Percentiles rank a stretch among this genome's conserved stretches.
Conservation (phyloP, 2,888 invertebrate genomes). For the Dione vanillae region DNA sequence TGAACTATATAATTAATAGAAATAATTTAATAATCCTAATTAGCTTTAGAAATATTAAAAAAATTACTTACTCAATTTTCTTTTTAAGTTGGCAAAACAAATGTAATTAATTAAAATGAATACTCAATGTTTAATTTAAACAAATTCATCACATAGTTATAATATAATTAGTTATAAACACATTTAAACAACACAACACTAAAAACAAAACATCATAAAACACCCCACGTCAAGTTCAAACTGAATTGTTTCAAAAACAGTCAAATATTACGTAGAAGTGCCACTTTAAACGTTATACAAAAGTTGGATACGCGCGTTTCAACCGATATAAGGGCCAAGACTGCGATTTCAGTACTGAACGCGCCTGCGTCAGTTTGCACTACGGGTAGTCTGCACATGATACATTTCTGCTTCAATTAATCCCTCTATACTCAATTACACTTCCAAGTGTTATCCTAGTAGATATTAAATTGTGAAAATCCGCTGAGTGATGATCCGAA, state of each 20-base stretch:
- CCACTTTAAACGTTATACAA: constrained; percentile 23
- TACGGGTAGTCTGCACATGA: constrained; percentile 72
- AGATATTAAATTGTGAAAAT: constrained; percentile 37
- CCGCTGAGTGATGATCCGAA: constrained; percentile 13
- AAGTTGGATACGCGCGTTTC: constrained; percentile 58
- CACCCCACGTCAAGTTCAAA: constrained; percentile 27
- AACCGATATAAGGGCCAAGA: constrained; percentile 67
- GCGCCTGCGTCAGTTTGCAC: constrained; percentile 80
- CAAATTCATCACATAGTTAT: constrained; percentile 48
- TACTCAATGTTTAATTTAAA: constrained; percentile 53
- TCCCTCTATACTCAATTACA: constrained; percentile 79
- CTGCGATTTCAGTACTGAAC: constrained; percentile 68
- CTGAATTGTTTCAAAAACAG: constrained; percentile 36
- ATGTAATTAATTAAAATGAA: constrained; percentile 33
- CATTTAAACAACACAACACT: constrained; percentile 52
- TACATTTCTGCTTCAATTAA: constrained; percentile 83
- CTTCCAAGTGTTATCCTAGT: constrained; percentile 49
- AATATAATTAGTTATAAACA: constrained; percentile 52
- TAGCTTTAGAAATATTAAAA: neutral
- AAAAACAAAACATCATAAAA: constrained; percentile 36
- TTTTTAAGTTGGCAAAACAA: constrained; percentile 1
- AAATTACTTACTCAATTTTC: constrained; percentile 31
- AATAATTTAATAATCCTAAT: too few relatives aligned
- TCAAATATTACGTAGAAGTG: constrained; percentile 21
- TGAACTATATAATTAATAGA: too few relatives aligned